Evolutionary conservation across 2,888 invertebrate genomes (phyloP), one percentile per base, ranked within the genome.

Genomic region (Mesochorus sp.): DNA sequence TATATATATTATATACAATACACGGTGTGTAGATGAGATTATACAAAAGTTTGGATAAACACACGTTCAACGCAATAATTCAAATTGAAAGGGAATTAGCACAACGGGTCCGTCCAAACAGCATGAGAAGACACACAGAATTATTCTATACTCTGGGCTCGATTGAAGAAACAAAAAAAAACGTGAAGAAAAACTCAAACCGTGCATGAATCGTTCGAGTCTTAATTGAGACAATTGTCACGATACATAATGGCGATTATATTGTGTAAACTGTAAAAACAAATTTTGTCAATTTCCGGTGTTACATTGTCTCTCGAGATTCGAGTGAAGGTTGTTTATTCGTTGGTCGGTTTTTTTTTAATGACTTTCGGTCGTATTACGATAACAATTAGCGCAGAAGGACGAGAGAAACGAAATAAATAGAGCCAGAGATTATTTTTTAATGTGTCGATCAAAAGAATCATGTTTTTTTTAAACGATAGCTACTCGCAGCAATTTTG

Each of bases 41-140:
- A 44, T 6, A n/a, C 4, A 10, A 14, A 28, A n/a, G 26, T 76
- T 62, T 39, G 64, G 62, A 57, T 39, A 42, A n/a, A n/a, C n/a
- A n/a, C n/a, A 70, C 8, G 47, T 74, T 53, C 12, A 67, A 70
- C 47, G 44, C 31, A 5, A 31, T 44, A 57, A 59, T 19, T 8
- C 42, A 37, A 42, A 49, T 49, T 55, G 67, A 64, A 34, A 74
- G 47, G 21, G 21, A 68, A 71, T 66, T 68, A 66, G 68, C 71
- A 64, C 49, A 77, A 80, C 72, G 55, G 81, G 53, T 81, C 81
- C 81, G 81, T 81, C 81, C 81, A 79, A 70, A 79, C 67, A 76
- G 76, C 75, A 57, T 67, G 51, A 71, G 44, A 71, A 76, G 57
- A 71, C 44, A 75, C 77, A 44, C 21, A 14, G n/a, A 1, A 28